A percentile compares a stretch with the other conserved stretches of the same genome.
Evolutionary conservation across 2,888 invertebrate genomes (phyloP).

Genomic region (Diachrysia chrysitis): DNA sequence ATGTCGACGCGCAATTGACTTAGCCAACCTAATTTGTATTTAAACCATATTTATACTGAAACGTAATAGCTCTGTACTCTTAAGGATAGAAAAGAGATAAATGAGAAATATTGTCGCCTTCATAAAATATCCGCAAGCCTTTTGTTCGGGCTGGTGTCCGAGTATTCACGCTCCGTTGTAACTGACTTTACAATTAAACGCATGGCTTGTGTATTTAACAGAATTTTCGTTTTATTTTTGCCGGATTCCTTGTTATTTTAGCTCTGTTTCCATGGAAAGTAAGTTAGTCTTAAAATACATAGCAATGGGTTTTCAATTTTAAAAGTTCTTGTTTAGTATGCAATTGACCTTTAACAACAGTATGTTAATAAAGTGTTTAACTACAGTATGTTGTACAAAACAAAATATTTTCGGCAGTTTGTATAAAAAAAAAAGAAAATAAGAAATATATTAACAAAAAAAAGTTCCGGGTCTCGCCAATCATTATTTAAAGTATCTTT

Average conservation of each 20-base stretch:
- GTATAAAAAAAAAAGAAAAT: too few relatives aligned
- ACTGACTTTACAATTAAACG: constrained; percentile 1
- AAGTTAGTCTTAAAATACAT: not conserved
- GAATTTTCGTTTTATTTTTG: constrained; percentile 1
- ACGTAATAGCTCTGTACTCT: constrained; percentile 28
- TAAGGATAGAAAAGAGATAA: constrained; percentile 18
- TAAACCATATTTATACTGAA: constrained; percentile 40
- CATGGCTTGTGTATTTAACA: constrained; percentile 3
- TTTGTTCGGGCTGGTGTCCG: constrained; percentile 2
- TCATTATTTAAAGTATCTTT: too few relatives aligned
- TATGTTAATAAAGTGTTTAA: too few relatives aligned
- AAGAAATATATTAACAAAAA: too few relatives aligned
- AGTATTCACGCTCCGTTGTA: constrained; percentile 5
- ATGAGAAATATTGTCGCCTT: constrained; percentile 1
- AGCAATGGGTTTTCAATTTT: too few relatives aligned
- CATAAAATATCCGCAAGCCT: constrained; percentile 7
- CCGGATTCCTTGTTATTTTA: constrained; percentile 3
- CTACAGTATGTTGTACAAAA: too few relatives aligned
- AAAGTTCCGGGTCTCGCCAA: too few relatives aligned
- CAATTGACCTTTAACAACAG: too few relatives aligned
- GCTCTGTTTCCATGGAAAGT: not conserved
- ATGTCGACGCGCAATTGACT: constrained; percentile 72
- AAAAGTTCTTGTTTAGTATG: too few relatives aligned
- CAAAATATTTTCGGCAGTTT: too few relatives aligned
- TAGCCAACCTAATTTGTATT: constrained; percentile 68